Evolutionary conservation across 2,888 invertebrate species (phyloP).

Genomic region (Doris montereyensis): DNA sequence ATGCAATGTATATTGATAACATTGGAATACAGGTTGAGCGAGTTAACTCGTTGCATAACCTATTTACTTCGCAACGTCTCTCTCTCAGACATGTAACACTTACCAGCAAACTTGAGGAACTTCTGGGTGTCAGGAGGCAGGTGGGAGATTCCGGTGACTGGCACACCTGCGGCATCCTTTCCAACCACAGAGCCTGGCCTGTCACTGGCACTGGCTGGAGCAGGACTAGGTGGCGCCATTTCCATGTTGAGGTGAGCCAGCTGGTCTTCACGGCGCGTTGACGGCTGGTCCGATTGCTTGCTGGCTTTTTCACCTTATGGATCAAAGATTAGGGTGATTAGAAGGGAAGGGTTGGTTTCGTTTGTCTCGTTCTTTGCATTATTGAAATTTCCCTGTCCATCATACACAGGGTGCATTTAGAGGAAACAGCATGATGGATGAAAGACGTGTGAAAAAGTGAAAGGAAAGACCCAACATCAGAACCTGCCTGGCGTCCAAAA

Average conservation of each 20-base stretch:
- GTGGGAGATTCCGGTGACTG: slow-evolving; percentile 53
- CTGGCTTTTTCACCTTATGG: slow-evolving; percentile 63
- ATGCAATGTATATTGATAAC: too few relatives aligned
- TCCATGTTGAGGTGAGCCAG: slow-evolving; percentile 73
- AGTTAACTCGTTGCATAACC: too few relatives aligned
- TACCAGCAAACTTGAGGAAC: slow-evolving; percentile 86
- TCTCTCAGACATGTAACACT: too few relatives aligned
- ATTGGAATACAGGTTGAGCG: too few relatives aligned
- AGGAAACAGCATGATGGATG: not conserved
- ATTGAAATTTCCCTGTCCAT: too few relatives aligned
- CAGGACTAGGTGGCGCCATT: slow-evolving; percentile 66
- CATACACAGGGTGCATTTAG: not conserved
- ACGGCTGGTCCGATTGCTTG: slow-evolving; percentile 52
- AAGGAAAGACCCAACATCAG: too few relatives aligned
- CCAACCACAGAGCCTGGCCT: slow-evolving; percentile 47
- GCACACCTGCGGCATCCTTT: slow-evolving; percentile 60
- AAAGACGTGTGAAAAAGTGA: too few relatives aligned
- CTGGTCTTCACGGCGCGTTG: slow-evolving; percentile 73
- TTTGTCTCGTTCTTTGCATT: too few relatives aligned
- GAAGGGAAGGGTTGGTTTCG: too few relatives aligned
- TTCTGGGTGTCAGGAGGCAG: slow-evolving; percentile 81
- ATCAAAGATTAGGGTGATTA: not conserved
- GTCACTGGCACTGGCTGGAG: slow-evolving; percentile 49
- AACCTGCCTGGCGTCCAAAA: too few relatives aligned
- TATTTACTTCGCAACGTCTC: too few relatives aligned